These are phyloP conservation scores for Petrolisthes manimaculis DNA, from an alignment of 2,888 invertebrate species.

Conservation along the genomic window DNA sequence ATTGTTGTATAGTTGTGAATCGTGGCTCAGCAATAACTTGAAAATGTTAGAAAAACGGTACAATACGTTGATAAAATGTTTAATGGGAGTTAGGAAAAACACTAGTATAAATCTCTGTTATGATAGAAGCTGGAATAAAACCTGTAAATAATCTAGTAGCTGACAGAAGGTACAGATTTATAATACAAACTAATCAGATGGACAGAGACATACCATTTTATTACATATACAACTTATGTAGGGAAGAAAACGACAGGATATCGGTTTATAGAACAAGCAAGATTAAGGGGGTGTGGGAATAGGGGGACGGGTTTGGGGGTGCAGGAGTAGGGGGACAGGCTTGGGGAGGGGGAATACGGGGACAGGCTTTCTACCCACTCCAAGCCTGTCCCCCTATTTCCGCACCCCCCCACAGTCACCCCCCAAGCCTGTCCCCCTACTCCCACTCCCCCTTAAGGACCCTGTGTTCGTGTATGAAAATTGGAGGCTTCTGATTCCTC, in stretches of 20 bases:
- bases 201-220: not conserved
- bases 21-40: not conserved
- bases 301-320: too few species aligned
- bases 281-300: too few species aligned
- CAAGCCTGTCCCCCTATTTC: too few species aligned
- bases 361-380: too few species aligned
- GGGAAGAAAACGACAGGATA: not conserved
- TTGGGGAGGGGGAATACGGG: too few species aligned
- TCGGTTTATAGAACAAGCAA: not conserved
- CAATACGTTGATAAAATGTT: not conserved
- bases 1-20: not conserved
- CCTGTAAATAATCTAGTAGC: not conserved
- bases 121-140: not conserved
- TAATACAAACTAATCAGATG: not conserved
- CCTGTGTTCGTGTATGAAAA: too few species aligned
- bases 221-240: conserved; percentile 1
- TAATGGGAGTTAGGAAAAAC: not conserved
- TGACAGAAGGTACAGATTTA: conserved; percentile 1
- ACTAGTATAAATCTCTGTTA: not conserved
- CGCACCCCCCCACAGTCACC: too few species aligned
- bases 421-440: too few species aligned
- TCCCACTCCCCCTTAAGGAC: too few species aligned
- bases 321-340: too few species aligned
- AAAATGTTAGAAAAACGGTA: not conserved
- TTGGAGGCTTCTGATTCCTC: too few species aligned